Conservation (phyloP, 2,113 vertebrate genomes). For the Rhynchopsitta pachyrhyncha region DNA sequence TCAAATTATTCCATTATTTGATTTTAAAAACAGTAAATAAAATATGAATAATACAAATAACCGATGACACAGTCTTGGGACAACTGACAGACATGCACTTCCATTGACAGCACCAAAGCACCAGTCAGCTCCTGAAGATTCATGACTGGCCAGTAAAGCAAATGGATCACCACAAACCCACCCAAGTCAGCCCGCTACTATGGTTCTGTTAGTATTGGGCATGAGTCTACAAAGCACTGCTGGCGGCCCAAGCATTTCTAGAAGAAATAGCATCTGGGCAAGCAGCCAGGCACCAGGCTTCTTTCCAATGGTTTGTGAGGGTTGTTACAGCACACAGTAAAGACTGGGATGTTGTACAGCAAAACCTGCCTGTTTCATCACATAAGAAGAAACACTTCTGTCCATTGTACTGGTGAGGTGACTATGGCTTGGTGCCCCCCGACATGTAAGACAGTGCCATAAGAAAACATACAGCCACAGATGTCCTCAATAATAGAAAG, state of each 20-base stretch:
- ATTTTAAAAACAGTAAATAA: neutral
- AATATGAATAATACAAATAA: neutral
- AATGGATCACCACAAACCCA: neutral
- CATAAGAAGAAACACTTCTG: neutral
- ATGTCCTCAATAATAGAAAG: neutral
- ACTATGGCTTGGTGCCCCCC: neutral
- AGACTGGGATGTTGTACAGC: neutral
- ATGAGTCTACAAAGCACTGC: neutral
- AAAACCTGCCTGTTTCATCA: neutral
- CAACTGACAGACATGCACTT: neutral
- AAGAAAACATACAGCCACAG: neutral
- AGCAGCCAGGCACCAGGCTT: slow-evolving; percentile 13
- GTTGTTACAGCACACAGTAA: neutral
- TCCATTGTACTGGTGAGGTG: neutral
- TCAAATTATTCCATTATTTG: neutral
- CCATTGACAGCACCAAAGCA: neutral
- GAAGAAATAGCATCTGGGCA: slow-evolving; percentile 52
- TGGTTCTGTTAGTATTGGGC: neutral
- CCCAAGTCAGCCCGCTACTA: neutral
- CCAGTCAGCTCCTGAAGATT: neutral
- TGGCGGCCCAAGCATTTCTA: slow-evolving; percentile 44
- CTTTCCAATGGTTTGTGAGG: slow-evolving; percentile 6
- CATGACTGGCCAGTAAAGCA: neutral
- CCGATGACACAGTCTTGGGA: neutral
- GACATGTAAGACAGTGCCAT: neutral